These are phyloP conservation scores for Drosophila mettleri DNA, from an alignment of 2,888 invertebrate genomes.

Conservation along the genomic window DNA sequence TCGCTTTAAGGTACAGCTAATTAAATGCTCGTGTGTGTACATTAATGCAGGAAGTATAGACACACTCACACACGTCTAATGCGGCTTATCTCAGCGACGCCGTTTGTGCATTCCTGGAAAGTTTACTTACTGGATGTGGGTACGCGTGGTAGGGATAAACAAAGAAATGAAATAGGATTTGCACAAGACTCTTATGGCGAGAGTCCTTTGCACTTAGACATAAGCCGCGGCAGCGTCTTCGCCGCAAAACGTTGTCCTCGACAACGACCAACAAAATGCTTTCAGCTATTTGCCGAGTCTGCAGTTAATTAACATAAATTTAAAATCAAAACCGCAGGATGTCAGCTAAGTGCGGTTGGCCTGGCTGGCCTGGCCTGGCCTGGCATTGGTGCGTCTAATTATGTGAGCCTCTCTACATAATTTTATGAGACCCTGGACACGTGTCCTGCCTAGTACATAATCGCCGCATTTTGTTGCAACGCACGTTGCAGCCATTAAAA, in stretches of 20 bases:
- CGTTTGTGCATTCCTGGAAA: constrained; percentile 45
- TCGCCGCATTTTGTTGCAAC: constrained; percentile 50
- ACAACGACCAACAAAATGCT: constrained; percentile 50
- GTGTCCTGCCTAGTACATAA: constrained; percentile 51
- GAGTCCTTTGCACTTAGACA: constrained; percentile 61
- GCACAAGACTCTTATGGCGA: constrained; percentile 17
- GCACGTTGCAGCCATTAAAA: constrained; percentile 72
- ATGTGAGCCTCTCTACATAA: constrained; percentile 41
- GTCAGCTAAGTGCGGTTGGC: constrained; percentile 30
- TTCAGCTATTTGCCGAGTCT: constrained; percentile 54
- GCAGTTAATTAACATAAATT: constrained; percentile 77
- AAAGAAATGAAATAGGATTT: constrained; percentile 42
- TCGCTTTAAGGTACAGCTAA: constrained; percentile 14
- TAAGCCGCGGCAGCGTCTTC: constrained; percentile 59
- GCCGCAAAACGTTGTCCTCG: constrained; percentile 27
- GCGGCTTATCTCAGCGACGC: constrained; percentile 42
- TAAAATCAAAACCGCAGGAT: constrained; percentile 71
- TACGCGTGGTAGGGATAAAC: constrained; percentile 37
- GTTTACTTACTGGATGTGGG: constrained; percentile 49
- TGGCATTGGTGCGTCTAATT: constrained; percentile 23
- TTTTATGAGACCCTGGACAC: constrained; percentile 51
- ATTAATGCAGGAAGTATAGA: neutral
- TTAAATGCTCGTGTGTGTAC: constrained; percentile 28
- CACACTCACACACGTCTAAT: neutral
- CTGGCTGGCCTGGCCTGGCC: too few relatives aligned